These are phyloP conservation scores for Phrynosoma platyrhinos DNA, from an alignment of 2,113 vertebrate species.

Conservation along the genomic window DNA sequence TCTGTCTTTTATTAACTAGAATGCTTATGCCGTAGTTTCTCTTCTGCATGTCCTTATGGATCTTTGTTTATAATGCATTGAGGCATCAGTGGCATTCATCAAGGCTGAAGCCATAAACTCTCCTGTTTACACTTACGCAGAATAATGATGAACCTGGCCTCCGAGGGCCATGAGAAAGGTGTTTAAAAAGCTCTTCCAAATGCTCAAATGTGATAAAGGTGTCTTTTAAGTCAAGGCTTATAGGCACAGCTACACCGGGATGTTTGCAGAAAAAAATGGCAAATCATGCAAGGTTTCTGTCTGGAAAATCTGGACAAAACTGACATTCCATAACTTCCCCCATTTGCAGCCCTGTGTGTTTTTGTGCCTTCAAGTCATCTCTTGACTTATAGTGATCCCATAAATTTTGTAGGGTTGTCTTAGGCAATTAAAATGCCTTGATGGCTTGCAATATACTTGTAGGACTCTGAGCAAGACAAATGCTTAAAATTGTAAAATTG, in stretches of 20 bases:
- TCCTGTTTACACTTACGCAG: conserved; percentile 8
- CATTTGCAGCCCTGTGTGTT: neutral
- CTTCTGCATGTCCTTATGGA: conserved; percentile 14
- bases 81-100: conserved; percentile 3
- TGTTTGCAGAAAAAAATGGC: too few relatives aligned
- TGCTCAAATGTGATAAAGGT: neutral
- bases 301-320: neutral
- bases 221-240: neutral
- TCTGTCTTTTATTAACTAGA: conserved; percentile 13
- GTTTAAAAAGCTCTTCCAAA: neutral
- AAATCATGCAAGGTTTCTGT: too few relatives aligned
- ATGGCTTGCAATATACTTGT: too few relatives aligned
- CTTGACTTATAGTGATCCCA: neutral
- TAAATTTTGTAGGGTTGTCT: neutral
- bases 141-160: conserved; percentile 17
- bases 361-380: too few relatives aligned
- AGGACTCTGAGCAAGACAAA: too few relatives aligned
- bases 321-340: neutral
- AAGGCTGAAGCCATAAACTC: conserved; percentile 29
- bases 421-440: too few relatives aligned
- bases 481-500: too few relatives aligned
- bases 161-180: neutral
- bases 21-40: neutral
- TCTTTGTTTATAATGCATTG: conserved; percentile 45
- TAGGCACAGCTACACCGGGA: neutral